Percentiles rank a stretch among this genome's conserved stretches.
Conservation (phyloP, 2,113 vertebrate species). For the Saccopteryx bilineata region DNA sequence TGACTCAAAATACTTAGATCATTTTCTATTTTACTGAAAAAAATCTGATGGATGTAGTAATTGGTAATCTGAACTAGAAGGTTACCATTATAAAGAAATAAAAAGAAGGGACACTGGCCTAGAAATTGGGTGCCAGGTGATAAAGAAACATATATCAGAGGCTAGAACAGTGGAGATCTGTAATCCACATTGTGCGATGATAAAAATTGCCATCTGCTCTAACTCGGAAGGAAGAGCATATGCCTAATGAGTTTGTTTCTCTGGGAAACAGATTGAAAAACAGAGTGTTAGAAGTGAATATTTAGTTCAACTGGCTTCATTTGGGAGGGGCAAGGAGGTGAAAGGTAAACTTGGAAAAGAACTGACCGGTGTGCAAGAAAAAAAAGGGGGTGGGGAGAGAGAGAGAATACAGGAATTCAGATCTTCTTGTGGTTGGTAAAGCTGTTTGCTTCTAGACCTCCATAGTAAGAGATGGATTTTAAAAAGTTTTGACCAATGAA, state of each 20-base stretch:
- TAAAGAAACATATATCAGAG: slow-evolving; percentile 30
- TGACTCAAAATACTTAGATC: neutral
- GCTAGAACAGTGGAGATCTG: neutral
- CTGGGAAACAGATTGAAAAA: neutral
- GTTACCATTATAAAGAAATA: neutral
- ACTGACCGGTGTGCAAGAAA: neutral
- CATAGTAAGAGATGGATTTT: neutral
- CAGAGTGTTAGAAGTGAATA: neutral
- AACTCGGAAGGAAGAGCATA: slow-evolving; percentile 35
- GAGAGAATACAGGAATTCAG: neutral
- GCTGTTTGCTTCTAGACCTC: slow-evolving; percentile 16
- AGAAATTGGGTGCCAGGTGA: neutral
- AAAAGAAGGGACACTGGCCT: neutral
- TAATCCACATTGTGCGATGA: neutral
- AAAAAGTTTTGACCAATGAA: neutral
- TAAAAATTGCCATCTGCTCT: slow-evolving; percentile 23
- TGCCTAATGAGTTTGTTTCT: slow-evolving; percentile 26
- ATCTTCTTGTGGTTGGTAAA: neutral
- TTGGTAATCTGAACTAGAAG: neutral
- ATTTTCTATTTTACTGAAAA: slow-evolving; percentile 23
- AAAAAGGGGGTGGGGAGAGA: neutral
- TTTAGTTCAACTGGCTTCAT: neutral
- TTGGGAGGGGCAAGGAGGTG: neutral
- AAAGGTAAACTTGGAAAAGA: neutral
- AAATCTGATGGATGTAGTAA: neutral